Base-by-base conservation (phyloP, 2,797 vertebrate genomes). In the Chrosomus eos region DNA sequence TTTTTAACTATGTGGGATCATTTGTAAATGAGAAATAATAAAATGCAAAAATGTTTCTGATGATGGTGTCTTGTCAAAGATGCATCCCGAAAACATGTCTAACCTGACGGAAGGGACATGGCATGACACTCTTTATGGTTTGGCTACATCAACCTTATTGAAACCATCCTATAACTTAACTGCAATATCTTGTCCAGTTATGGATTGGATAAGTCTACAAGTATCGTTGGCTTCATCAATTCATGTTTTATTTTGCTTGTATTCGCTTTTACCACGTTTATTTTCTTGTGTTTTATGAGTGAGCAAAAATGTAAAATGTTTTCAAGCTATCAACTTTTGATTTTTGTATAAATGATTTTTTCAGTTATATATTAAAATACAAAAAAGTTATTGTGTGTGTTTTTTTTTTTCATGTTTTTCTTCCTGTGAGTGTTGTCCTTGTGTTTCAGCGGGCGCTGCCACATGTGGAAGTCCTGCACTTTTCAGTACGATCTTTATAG, bases 401-500 rank as follows among this genome's bases (percentile, higher is more conserved):
- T 36, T n/a, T 18, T 36, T 55, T 40, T 28, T 23, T 19, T 2
- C 13, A 28, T 28, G 13, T 81, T 53, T 31, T 58, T 58, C 33
- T 33, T 67, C 9, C 14, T 33, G 21, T 31, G 75, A 43, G 36
- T 51, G 28, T 62, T 72, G 40, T 60, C 18, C 58, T 66, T 58
- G 43, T 67, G 60, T 72, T 58, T 85, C 23, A 40, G 60, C 82
- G 71, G 13, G 70, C 48, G 87, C 77, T 83, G 66, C 87, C 83
- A 80, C 58, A 80, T 84, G 84, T 80, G 73, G 28, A 88, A 68
- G 83, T 77, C 88, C 84, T 74, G 66, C 73, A 73, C 58, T 83
- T 84, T 80, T 89, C 88, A 88, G 90, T 92, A 89, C 92, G 92
- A 93, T 93, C 92, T 93, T 93, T 93, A 90, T 90, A 89, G 92